Conservation (phyloP, 2,797 vertebrate species). For the Spondyliosoma cantharus region DNA sequence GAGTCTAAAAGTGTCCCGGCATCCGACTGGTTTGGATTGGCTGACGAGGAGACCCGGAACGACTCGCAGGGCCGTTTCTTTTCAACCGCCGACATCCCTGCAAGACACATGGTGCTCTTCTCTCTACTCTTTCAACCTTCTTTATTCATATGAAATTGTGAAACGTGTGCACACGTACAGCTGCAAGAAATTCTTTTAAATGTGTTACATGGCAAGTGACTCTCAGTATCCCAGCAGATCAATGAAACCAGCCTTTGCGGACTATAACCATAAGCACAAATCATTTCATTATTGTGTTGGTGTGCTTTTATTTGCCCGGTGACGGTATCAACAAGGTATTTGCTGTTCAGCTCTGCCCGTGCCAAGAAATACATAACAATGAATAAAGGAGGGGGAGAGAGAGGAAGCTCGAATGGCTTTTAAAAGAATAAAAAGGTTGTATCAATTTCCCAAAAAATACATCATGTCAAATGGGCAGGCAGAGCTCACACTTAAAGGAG, state of each 20-base stretch:
- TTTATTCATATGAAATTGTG: not conserved
- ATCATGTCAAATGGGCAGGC: conserved; percentile 64
- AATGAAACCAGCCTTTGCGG: conserved; percentile 41
- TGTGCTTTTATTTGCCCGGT: conserved; percentile 77
- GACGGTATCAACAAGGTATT: conserved; percentile 77
- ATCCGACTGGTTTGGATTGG: conserved; percentile 15
- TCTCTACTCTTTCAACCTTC: not conserved
- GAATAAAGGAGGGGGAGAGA: conserved; percentile 39
- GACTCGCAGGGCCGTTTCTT: not conserved
- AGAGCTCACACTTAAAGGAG: conserved; percentile 65
- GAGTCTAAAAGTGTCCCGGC: conserved; percentile 40
- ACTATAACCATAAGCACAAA: conserved; percentile 69
- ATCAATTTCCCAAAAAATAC: conserved; percentile 73
- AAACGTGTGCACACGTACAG: conserved; percentile 1
- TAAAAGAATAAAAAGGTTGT: conserved; percentile 59
- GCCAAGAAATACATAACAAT: conserved; percentile 81
- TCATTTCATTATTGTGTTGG: conserved; percentile 72
- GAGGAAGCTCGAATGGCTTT: conserved; percentile 36
- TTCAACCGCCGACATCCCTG: conserved; percentile 28
- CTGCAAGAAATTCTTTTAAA: conserved; percentile 25
- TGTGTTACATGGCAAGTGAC: conserved; percentile 7
- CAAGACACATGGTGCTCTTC: conserved; percentile 5
- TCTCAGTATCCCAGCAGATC: conserved; percentile 53
- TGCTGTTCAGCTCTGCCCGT: conserved; percentile 59
- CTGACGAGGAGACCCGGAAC: conserved; percentile 25